Base-by-base conservation (phyloP, 2,888 invertebrate species). In the Gonocerus acuteangulatus region DNA sequence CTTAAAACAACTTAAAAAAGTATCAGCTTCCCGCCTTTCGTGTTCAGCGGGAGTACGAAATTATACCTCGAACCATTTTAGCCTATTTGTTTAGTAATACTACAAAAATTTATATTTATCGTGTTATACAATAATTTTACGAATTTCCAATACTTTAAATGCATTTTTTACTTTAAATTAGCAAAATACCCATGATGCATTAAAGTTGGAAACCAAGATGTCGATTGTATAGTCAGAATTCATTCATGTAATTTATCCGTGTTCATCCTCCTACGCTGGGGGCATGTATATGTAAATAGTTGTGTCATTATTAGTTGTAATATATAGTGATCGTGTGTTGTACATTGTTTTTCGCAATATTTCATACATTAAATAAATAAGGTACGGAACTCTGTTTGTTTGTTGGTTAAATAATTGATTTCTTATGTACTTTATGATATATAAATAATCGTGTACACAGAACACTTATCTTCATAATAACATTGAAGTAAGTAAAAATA, bases 201-300 rank as follows among this genome's bases (percentile, higher is more conserved):
- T 45, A 22, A 56, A 45, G 22, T 56, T 27, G 23, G 21, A 63
- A 67, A 66, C 52, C 65, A 67, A 67, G 65, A 67, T 67, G 67
- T 67, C 67, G 66, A 63, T 64, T 66, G 66, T 67, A 65, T 66
- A 66, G 67, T 64, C 63, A 60, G 65, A 65, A 62, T 66, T 67
- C 65, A 68, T 68, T 67, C 66, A 68, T 68, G 67, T 67, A 67
- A 67, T 67, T 68, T 65, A 66, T 66, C 66, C 62, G 63, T 62
- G 65, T 62, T 66, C 66, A 63, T 62, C 67, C 66, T 67, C 67
- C 66, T 64, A 62, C 62, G 59, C 61, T 65, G 66, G 67, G 67
- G 67, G 67, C 62, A 65, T 66, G 62, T 66, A 61, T 67, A 62
- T 68, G 67, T 68, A 68, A 66, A 68, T 68, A 68, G 65, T 68